Percentiles rank a stretch among this genome's conserved stretches.
These are phyloP conservation scores for Oryzias woworae DNA, from an alignment of 2,113 vertebrate genomes.

Conservation along the genomic window DNA sequence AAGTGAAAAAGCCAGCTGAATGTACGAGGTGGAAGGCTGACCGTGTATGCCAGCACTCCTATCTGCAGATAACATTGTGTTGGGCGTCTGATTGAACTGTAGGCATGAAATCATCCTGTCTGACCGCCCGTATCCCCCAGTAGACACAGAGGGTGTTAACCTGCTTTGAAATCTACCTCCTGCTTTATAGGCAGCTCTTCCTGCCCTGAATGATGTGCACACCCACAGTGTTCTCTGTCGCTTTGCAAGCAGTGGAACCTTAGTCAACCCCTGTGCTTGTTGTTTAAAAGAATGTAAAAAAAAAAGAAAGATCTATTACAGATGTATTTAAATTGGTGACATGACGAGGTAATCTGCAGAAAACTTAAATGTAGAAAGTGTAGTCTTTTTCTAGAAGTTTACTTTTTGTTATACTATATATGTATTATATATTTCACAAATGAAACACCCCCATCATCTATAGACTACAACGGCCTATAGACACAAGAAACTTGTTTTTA, in stretches of 20 bases:
- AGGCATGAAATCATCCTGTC: constrained; percentile 52
- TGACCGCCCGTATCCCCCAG: constrained; percentile 45
- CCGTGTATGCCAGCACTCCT: constrained; percentile 37
- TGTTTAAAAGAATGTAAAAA: background rate
- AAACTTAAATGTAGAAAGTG: too few relatives aligned
- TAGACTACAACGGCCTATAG: too few relatives aligned
- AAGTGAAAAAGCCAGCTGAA: constrained; percentile 12
- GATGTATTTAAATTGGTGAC: too few relatives aligned
- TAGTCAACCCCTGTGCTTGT: constrained; percentile 17
- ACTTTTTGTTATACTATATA: too few relatives aligned
- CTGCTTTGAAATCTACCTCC: constrained; percentile 39
- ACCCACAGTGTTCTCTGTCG: constrained; percentile 5
- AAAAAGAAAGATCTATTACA: too few relatives aligned
- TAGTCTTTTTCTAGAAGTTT: too few relatives aligned
- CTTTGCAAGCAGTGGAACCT: constrained; percentile 21
- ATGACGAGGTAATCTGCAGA: too few relatives aligned
- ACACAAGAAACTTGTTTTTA: too few relatives aligned
- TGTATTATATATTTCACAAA: too few relatives aligned
- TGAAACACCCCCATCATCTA: too few relatives aligned
- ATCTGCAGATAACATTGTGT: constrained; percentile 78
- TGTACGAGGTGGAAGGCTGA: constrained; percentile 44
- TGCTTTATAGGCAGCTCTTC: constrained; percentile 39
- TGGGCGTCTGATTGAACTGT: constrained; percentile 34
- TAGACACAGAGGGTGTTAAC: constrained; percentile 49
- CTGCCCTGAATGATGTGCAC: constrained; percentile 28